phyloP scores from a whole-genome alignment of 2,888 invertebrate species.

The Habrosyne pyritoides region DNA sequence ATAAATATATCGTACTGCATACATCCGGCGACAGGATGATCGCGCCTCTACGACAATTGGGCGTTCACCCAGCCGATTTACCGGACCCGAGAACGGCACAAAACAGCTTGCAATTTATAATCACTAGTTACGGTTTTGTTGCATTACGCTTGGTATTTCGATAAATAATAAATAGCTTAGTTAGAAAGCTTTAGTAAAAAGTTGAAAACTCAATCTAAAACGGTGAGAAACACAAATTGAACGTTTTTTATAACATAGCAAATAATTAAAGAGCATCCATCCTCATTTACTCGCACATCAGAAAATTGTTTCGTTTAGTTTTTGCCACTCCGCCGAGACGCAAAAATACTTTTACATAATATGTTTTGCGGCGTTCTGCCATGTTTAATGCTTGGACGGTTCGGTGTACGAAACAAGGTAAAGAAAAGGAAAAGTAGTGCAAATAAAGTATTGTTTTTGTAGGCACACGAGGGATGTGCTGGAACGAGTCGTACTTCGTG shows the following conservation, averaged over 20 bases:
- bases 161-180: not conserved
- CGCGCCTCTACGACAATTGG: no score
- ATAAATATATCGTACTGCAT: no score
- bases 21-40: no score
- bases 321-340: not conserved
- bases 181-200: not conserved
- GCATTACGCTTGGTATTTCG: not conserved
- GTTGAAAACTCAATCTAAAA: not conserved
- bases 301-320: not conserved
- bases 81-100: not conserved
- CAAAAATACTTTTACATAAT: constrained; percentile 5
- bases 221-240: not conserved
- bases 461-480: constrained; percentile 1
- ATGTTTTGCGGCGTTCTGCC: not conserved
- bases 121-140: constrained; percentile 1
- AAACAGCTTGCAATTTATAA: constrained; percentile 4
- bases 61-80: not conserved
- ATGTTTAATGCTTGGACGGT: constrained; percentile 4
- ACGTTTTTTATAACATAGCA: not conserved
- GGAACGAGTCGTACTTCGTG: not conserved
- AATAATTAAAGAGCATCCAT: not conserved
- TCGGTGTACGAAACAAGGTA: constrained; percentile 2
- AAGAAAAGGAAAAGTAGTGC: constrained; percentile 1
- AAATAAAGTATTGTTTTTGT: constrained; percentile 5
- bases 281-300: not conserved